Percentiles rank a stretch among this genome's conserved stretches.
phyloP scores from a whole-genome alignment of 2,113 vertebrate species.

The Scomber colias region DNA sequence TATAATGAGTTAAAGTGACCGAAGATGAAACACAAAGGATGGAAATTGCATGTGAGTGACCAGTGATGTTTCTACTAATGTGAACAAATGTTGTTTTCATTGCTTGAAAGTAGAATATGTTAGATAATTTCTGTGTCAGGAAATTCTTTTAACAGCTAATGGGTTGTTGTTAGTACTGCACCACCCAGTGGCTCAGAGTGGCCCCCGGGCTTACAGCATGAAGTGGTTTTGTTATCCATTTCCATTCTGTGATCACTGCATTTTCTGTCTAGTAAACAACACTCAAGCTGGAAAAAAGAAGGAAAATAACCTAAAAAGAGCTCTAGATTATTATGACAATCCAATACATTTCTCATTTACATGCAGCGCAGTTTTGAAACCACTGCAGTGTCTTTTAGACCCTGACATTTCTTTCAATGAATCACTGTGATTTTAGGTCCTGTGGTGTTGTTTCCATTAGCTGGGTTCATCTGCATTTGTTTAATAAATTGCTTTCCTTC shows the following conservation, averaged over 20 bases:
- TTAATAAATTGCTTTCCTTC: conserved; percentile 40
- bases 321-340: conserved; percentile 24
- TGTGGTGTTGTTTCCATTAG: conserved; percentile 49
- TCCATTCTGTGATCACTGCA: conserved; percentile 33
- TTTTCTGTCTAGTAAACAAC: conserved; percentile 37
- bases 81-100: conserved; percentile 37
- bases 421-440: conserved; percentile 47
- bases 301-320: conserved; percentile 5
- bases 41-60: conserved; percentile 6
- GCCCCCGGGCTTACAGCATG: conserved; percentile 52
- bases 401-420: conserved; percentile 59
- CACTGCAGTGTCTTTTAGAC: conserved; percentile 30
- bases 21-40: conserved; percentile 15
- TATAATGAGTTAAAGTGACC: conserved; percentile 12
- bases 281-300: neutral
- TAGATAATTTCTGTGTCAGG: conserved; percentile 15
- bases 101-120: conserved; percentile 15
- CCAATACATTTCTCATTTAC: conserved; percentile 37
- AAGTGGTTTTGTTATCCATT: conserved; percentile 32
- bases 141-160: conserved; percentile 54
- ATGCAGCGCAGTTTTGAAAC: conserved; percentile 44
- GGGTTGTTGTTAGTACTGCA: conserved; percentile 51
- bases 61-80: conserved; percentile 19
- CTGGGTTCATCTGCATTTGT: conserved; percentile 31
- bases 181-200: conserved; percentile 61